Percentiles rank a stretch among this genome's conserved stretches.
These are phyloP conservation scores for Diacarnus erythraeanus DNA, from an alignment of 37 sponge, comb jelly and placozoan genomes.

Conservation along the genomic window DNA sequence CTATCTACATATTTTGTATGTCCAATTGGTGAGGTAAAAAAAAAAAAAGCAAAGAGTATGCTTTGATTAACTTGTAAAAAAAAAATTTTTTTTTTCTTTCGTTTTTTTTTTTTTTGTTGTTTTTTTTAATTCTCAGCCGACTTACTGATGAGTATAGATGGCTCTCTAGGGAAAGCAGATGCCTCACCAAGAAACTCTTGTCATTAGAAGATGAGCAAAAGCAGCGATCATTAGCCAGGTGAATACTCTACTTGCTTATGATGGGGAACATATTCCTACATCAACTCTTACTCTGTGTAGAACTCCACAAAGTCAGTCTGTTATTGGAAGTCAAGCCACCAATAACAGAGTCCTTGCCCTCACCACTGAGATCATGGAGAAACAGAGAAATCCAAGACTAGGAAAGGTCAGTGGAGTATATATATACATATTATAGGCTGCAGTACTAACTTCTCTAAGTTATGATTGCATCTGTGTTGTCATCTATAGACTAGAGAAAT, in stretches of 20 bases:
- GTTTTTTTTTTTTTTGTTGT: too few species aligned
- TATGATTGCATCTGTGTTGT: neutral
- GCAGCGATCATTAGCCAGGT: slow-evolving; percentile 6
- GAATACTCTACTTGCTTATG: neutral
- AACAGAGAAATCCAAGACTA: slow-evolving; percentile 27
- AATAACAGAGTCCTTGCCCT: slow-evolving; percentile 7
- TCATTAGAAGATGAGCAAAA: slow-evolving; percentile 17
- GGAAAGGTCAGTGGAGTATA: slow-evolving; percentile 13
- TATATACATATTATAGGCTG: too few species aligned
- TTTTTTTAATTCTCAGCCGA: too few species aligned
- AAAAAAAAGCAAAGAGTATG: neutral
- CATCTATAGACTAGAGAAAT: slow-evolving; percentile 15
- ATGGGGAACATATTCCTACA: neutral
- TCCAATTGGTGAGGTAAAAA: neutral
- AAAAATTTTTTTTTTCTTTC: neutral
- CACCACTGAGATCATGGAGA: slow-evolving; percentile 6
- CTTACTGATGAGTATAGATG: slow-evolving; percentile 31
- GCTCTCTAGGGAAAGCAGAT: slow-evolving; percentile 13
- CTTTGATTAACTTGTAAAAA: neutral
- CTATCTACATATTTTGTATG: neutral
- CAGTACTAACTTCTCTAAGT: too few species aligned
- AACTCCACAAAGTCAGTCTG: neutral
- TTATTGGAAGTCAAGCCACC: neutral
- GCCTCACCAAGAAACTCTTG: slow-evolving; percentile 19
- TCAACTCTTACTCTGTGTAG: neutral